Base-by-base conservation (phyloP, 1,140 invertebrate genomes). In the Zaprionus africanus region DNA sequence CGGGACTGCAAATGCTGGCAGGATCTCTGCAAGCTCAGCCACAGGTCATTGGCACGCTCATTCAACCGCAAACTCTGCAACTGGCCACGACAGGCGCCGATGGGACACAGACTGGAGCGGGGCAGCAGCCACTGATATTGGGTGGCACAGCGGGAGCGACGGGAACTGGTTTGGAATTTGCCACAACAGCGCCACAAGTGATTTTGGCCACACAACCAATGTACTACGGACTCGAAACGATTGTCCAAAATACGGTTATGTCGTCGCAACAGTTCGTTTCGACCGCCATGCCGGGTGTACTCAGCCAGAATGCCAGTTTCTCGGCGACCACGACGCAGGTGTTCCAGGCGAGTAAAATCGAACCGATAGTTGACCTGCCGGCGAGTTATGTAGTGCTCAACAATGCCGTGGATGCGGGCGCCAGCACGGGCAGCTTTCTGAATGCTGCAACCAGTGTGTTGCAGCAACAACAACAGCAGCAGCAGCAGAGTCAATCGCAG, bases 221-320 rank as follows among this genome's bases (percentile, higher is more conserved):
- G 88, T 97, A 96, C 84, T 96, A 97, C 72, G 96, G 96, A 1
- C 93, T 97, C 72, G 96, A 97, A 93, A 97, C 96, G 0, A 96
- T 97, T 64, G 96, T 97, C 12, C 96, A 96, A 91, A 97, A 97
- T 82, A 97, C 96, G 13, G 96, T 97, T 0, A 97, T 97, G 96
- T 96, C 96, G 22, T 96, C 96, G 26, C 96, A 96, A 87, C 96
- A 97, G 79, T 96, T 97, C 90, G 95, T 97, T 28, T 95, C 96
- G 11, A 96, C 96, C 4, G 95, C 96, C 5, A 95, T 96, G 92
- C 96, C 96, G 58, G 96, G 96, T 53, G 95, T 97, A 12, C 92
- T 97, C 9, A 95, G 96, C 31, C 95, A 96, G 78, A 96, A 96
- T 81, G 96, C 96, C 79, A 97, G 96, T 91, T 97, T 96, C 91